phyloP scores from a whole-genome alignment of 1,140 invertebrate genomes.

The Brachionus sp. region DNA sequence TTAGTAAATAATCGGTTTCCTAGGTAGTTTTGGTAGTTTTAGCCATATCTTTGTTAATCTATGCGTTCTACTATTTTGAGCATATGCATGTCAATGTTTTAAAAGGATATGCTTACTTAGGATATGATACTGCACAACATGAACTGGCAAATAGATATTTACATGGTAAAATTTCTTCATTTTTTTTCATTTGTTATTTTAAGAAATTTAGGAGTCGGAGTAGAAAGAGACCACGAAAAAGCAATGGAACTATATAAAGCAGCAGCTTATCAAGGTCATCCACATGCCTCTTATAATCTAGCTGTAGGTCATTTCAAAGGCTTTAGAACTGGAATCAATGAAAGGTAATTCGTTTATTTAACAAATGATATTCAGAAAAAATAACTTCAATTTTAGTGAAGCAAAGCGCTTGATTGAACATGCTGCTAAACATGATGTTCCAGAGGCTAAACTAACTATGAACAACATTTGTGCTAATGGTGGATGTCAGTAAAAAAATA shows the following conservation, averaged over 20 bases:
- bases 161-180: slow-evolving; percentile 55
- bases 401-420: slow-evolving; percentile 56
- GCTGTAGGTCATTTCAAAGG: slow-evolving; percentile 64
- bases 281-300: slow-evolving; percentile 64
- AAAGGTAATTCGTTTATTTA: not conserved
- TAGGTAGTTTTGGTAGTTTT: slow-evolving; percentile 53
- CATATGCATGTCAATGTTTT: slow-evolving; percentile 63
- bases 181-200: not conserved
- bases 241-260: slow-evolving; percentile 64
- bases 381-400: slow-evolving; percentile 51
- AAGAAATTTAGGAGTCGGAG: slow-evolving; percentile 55
- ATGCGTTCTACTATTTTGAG: slow-evolving; percentile 63
- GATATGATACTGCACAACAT: slow-evolving; percentile 63
- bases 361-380: not conserved
- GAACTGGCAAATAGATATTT: slow-evolving; percentile 63
- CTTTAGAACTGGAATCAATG: slow-evolving; percentile 30
- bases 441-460: slow-evolving; percentile 55
- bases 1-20: no score
- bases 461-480: slow-evolving; percentile 56
- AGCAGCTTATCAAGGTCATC: slow-evolving; percentile 64
- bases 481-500: slow-evolving; percentile 46
- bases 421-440: slow-evolving; percentile 56
- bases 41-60: slow-evolving; percentile 54
- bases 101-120: slow-evolving; percentile 62
- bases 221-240: slow-evolving; percentile 58